Base-by-base conservation (phyloP, 1,140 invertebrate species). In the Drosophila melanica region DNA sequence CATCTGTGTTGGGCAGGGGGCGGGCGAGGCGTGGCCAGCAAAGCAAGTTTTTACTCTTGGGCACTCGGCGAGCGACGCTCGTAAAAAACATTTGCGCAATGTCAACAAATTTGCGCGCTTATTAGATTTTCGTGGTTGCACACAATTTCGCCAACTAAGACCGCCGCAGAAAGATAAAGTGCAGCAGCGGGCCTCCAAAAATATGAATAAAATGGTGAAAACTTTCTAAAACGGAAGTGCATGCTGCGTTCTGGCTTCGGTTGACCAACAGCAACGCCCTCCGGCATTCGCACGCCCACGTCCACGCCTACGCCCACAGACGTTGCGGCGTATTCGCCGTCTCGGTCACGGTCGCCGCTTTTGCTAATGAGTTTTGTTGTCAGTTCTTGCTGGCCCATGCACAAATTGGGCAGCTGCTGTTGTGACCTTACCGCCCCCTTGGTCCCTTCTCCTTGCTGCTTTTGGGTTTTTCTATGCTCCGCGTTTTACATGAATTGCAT, bases 51-150 rank as follows among this genome's bases (percentile, higher is more conserved):
- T 60, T 73, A 51, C 53, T 30, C 42, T 59, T 71, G 57, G 67
- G 71, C 53, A 27, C 20, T 39, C 42, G 37, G 39, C 12, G 67
- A 57, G 41, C 41, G 69, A 27, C 20, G 71, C 67, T 80, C 82
- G 82, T 89, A 90, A 89, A 89, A 84, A 89, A 90, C 85, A 84
- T 90, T 89, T 85, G 84, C 84, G 85, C 85, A 84, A 89, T 89
- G 84, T 89, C 84, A 89, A 89, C 85, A 89, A 89, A 89, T 89
- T 89, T 89, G 84, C 80, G 85, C 79, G 84, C 84, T 89, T 90
- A 89, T 89, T 89, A 89, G 84, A 89, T 89, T 89, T 89, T 89
- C 85, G 84, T 89, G 85, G 84, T 85, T 80, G 80, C 85, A 90
- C 84, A 89, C 84, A 90, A 89, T 89, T 89, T 89, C 84, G 84